phyloP scores from a whole-genome alignment of 2,113 vertebrate genomes.

The Ploceus nigricollis region DNA sequence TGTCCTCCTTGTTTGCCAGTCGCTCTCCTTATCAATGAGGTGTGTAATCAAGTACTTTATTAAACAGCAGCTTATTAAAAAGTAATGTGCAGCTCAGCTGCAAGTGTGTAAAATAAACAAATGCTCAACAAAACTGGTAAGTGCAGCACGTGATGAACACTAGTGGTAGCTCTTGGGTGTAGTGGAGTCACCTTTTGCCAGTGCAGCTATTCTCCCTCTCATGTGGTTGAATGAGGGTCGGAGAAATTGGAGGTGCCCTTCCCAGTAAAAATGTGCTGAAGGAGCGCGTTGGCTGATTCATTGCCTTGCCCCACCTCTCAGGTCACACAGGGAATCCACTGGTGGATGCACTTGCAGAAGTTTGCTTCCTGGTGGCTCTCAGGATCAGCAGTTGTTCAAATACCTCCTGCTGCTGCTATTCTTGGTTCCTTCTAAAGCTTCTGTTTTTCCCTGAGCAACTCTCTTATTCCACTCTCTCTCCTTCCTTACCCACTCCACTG shows the following conservation, averaged over 20 bases:
- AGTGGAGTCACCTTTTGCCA: not conserved
- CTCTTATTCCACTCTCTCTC: not conserved
- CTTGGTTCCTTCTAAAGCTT: not conserved
- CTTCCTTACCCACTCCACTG: not conserved
- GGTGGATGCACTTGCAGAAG: not conserved
- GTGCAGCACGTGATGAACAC: not conserved
- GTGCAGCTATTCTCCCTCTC: not conserved
- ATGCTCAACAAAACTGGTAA: not conserved
- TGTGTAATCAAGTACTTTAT: not conserved
- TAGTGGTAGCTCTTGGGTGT: not conserved
- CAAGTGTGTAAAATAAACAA: not conserved
- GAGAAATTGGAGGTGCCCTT: not conserved
- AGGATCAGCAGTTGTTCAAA: not conserved
- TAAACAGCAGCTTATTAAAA: conserved; percentile 15
- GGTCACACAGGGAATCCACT: not conserved
- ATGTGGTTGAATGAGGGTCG: not conserved
- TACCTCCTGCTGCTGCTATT: not conserved
- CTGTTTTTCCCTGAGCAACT: not conserved
- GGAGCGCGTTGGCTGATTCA: not conserved
- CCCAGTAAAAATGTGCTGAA: not conserved
- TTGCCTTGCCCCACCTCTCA: not conserved
- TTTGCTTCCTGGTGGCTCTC: not conserved
- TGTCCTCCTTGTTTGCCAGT: not conserved
- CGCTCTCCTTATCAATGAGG: not conserved
- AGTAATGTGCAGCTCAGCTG: not conserved